phyloP scores from a whole-genome alignment of 2,888 invertebrate genomes.

The Arenicola marina region DNA sequence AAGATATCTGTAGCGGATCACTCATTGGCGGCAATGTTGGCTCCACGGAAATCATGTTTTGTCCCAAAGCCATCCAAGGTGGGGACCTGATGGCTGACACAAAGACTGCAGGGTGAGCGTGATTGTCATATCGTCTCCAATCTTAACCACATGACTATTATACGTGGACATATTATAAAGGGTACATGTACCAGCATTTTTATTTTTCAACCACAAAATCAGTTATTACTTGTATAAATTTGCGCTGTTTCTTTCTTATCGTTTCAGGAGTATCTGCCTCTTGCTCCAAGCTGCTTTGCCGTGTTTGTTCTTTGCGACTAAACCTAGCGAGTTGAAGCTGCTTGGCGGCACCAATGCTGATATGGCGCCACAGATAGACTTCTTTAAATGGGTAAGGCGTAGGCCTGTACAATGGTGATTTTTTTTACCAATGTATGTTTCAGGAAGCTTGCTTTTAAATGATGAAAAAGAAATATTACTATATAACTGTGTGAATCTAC shows the following conservation, averaged over 20 bases:
- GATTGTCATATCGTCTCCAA: background rate
- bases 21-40: too few species aligned
- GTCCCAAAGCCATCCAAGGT: constrained; percentile 67
- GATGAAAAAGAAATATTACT: too few species aligned
- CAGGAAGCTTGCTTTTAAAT: too few species aligned
- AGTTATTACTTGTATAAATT: background rate
- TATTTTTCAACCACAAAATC: background rate
- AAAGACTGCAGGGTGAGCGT: constrained; percentile 78
- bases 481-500: too few species aligned
- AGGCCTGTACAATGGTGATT: too few species aligned
- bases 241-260: background rate
- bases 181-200: background rate
- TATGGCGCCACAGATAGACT: constrained; percentile 91
- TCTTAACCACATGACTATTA: background rate
- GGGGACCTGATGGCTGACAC: constrained; percentile 75
- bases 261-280: constrained; percentile 74
- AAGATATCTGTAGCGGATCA: too few species aligned
- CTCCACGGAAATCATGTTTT: constrained; percentile 77
- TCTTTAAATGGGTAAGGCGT: constrained; percentile 59
- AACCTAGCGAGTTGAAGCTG: constrained; percentile 66
- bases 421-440: too few species aligned
- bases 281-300: constrained; percentile 84
- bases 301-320: constrained; percentile 72
- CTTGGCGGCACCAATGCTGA: constrained; percentile 87
- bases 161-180: background rate